Evolutionary conservation across 1,140 invertebrate genomes (phyloP).

Genomic region (Meloidogyne chitwoodi): DNA sequence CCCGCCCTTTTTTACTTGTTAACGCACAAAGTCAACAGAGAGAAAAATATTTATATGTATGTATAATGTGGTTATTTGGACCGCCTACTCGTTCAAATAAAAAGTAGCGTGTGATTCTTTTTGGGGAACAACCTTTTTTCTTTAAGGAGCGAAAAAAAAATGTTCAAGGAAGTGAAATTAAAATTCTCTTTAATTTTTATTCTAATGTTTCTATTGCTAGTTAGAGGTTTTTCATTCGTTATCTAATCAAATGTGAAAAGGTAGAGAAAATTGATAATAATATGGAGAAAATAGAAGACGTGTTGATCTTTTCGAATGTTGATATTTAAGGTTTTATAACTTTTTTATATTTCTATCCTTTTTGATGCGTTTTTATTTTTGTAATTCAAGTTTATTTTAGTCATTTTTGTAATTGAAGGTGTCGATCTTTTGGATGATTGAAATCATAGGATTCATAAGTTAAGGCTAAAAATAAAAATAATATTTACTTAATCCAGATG

Average conservation of each 20-base stretch:
- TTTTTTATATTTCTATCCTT: no score
- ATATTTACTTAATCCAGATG: no score
- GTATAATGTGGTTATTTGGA: background rate
- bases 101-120: background rate
- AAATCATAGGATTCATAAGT: no score
- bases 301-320: background rate
- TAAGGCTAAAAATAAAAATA: no score
- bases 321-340: background rate
- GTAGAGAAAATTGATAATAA: no score
- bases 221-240: background rate
- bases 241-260: background rate
- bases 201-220: background rate
- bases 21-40: background rate
- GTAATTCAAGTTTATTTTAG: background rate
- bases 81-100: background rate
- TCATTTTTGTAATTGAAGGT: no score
- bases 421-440: no score
- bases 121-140: background rate
- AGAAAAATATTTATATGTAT: background rate
- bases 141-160: background rate
- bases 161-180: background rate
- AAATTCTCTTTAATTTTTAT: background rate
- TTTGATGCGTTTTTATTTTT: background rate
- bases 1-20: background rate
- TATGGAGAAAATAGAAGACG: no score